These are phyloP conservation scores for Listronotus bonariensis DNA, from an alignment of 1,140 invertebrate genomes.

Conservation along the genomic window DNA sequence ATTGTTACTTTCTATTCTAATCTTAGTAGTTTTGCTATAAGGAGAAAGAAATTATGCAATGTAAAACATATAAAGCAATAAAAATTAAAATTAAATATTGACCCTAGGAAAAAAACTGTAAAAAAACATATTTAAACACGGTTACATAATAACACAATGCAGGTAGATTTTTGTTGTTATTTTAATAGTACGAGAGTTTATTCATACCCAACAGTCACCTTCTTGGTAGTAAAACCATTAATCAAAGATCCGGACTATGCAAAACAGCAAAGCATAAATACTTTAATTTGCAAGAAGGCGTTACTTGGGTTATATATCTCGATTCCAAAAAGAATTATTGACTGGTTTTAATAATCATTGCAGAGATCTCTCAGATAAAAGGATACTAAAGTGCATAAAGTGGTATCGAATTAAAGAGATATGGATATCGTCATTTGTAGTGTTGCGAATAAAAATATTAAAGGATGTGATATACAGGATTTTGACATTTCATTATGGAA, in stretches of 20 bases:
- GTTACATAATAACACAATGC: too few species aligned
- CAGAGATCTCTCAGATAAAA: slow-evolving; percentile 15
- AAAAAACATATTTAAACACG: too few species aligned
- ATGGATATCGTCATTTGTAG: slow-evolving; percentile 13
- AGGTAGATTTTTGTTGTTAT: too few species aligned
- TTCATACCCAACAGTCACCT: neutral
- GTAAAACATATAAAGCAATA: too few species aligned
- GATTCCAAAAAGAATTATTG: slow-evolving; percentile 24
- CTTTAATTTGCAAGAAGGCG: slow-evolving; percentile 29
- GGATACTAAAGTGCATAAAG: slow-evolving; percentile 20
- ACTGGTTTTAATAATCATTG: slow-evolving; percentile 24
- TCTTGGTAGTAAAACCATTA: slow-evolving; percentile 21
- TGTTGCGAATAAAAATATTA: neutral
- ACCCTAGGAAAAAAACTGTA: too few species aligned
- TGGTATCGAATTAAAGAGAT: slow-evolving; percentile 10
- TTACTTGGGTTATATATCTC: slow-evolving; percentile 22
- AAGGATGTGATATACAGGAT: neutral
- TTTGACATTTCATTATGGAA: too few species aligned
- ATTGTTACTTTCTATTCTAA: too few species aligned
- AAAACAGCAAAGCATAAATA: slow-evolving; percentile 23
- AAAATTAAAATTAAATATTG: too few species aligned
- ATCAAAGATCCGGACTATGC: slow-evolving; percentile 22
- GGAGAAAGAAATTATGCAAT: too few species aligned
- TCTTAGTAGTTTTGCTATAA: too few species aligned
- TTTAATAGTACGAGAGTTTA: too few species aligned